Evolutionary conservation across 2,797 vertebrate genomes (phyloP).

Genomic region (Sebastes steindachneri): DNA sequence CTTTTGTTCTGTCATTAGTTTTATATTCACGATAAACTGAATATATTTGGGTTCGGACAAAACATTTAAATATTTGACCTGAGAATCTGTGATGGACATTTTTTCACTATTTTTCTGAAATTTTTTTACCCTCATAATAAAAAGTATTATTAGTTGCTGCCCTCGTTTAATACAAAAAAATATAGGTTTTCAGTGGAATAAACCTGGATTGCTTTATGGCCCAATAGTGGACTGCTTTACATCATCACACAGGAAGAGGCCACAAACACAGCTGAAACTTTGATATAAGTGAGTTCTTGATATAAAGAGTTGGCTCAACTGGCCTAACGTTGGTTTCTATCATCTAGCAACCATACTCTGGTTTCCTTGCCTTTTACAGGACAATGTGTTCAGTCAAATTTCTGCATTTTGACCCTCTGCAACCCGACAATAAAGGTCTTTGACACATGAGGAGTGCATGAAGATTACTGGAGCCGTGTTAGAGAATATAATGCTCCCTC

Average conservation of each 20-base stretch:
- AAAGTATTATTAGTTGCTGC: background rate
- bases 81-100: background rate
- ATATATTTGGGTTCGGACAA: background rate
- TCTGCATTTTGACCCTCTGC: background rate
- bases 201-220: background rate
- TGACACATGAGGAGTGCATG: background rate
- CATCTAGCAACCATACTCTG: background rate
- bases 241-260: background rate
- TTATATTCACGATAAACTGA: background rate
- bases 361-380: background rate
- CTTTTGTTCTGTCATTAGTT: background rate
- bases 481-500: conserved; percentile 4
- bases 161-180: background rate
- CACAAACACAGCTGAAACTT: background rate
- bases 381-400: background rate
- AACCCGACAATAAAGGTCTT: background rate
- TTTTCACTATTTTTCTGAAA: background rate
- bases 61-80: background rate
- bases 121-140: background rate
- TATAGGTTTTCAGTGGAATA: background rate
- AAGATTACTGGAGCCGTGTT: background rate
- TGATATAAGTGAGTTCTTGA: background rate
- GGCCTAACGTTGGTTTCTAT: background rate
- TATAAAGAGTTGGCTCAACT: background rate
- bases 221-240: background rate